These are phyloP conservation scores for Pygoscelis adeliae DNA, from an alignment of 2,113 vertebrate species.

Conservation along the genomic window DNA sequence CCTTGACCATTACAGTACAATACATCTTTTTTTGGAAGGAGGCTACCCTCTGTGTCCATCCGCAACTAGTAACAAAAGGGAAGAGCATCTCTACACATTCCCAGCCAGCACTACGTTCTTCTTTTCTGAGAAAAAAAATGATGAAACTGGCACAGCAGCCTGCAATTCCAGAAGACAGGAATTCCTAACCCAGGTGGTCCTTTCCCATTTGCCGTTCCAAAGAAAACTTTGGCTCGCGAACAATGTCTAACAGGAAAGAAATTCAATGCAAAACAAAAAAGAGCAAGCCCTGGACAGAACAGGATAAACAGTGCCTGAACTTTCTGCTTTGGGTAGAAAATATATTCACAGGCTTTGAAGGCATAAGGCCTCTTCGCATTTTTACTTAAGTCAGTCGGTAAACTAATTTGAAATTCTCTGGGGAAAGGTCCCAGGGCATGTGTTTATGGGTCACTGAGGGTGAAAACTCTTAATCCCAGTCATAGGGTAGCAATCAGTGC, in stretches of 20 bases:
- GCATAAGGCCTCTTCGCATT: not conserved
- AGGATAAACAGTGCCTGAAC: slow-evolving; percentile 18
- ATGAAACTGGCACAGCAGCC: slow-evolving; percentile 16
- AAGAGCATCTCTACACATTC: not conserved
- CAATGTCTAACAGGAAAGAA: slow-evolving; percentile 49
- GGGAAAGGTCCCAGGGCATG: not conserved
- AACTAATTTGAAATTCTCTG: not conserved
- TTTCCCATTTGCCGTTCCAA: slow-evolving; percentile 1
- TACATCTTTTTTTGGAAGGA: not conserved
- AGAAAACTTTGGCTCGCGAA: not conserved
- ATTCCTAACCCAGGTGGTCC: slow-evolving; percentile 55
- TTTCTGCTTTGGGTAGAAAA: not conserved
- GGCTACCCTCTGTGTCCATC: not conserved
- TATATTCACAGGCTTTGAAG: not conserved
- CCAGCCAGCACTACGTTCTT: not conserved
- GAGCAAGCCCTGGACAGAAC: not conserved
- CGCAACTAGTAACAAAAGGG: not conserved
- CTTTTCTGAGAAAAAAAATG: slow-evolving; percentile 1
- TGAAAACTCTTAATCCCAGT: not conserved
- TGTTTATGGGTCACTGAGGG: not conserved
- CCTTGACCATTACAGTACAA: not conserved
- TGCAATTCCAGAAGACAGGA: slow-evolving; percentile 41
- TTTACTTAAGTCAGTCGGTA: not conserved
- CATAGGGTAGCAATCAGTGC: not conserved
- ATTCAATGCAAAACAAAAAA: slow-evolving; percentile 15